Evolutionary conservation across 2,888 invertebrate species (phyloP), one percentile per base, ranked within the genome.

Genomic region (Podabrus alpinus): DNA sequence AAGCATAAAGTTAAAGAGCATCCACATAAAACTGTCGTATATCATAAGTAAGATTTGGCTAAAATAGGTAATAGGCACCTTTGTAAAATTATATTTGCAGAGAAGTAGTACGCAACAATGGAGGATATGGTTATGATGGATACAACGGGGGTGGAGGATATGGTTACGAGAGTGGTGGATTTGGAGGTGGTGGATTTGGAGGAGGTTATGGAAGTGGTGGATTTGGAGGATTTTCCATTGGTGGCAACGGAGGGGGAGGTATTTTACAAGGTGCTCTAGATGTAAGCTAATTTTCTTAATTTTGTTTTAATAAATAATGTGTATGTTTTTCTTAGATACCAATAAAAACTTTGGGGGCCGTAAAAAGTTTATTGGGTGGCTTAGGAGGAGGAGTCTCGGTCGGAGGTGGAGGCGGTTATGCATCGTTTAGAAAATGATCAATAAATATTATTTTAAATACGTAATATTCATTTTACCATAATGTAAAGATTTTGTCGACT

Each of bases 291-390:
- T 3, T 45, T 16, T 15, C 1, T 29, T 4, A 15, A 11, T 59
- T 1, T 15, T 4, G 15, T n/a, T 24, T 13, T 10, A 66, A 25
- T n/a, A 7, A 24, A 66, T 15, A 10, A 66, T 21, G 25, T 15
- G 25, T 66, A 9, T 9, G 15, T 10, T 19, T 66, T 9, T 88
- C 88, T 79, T 86, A 92, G 92, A 92, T 92, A 80, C 92, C 92
- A 73, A 92, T 92, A 82, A 90, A 92, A 68, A 91, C 92, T 1
- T 86, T 93, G 71, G 89, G 90, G 59, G 92, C 92, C 10, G 92
- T 93, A 1, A 92, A 91, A 82, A 89, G 89, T 80, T 88, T 93
- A 77, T 86, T 93, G 73, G 90, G 89, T 80, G 92, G 91, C 82
- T 90, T 89, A 68, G 84, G 84, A 25, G 84, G 83, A 11, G 84